Base-by-base conservation (phyloP, 2,888 invertebrate species). In the Xanthia togata region DNA sequence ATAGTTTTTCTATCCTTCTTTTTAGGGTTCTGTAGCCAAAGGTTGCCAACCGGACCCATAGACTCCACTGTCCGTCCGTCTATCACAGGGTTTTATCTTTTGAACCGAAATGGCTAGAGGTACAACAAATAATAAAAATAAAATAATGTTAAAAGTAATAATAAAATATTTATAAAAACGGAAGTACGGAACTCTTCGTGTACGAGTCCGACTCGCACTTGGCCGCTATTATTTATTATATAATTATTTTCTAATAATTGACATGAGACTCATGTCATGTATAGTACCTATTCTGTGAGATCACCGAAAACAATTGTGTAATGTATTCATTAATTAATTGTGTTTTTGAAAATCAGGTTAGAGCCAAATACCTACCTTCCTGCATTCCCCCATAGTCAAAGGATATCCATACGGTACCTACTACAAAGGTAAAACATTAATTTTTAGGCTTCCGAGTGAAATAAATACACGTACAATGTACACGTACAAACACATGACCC, bases 381-480 rank as follows among this genome's bases (percentile, higher is more conserved):
- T 41, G 55, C 12, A 35, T 71, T 47, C 17, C 11, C 2, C 23
- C 26, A 9, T 17, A 4, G 17, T 41, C n/a, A n/a, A n/a, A n/a
- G n/a, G n/a, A n/a, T 50, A n/a, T 55, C 20, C 8, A 55, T 14
- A 14, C 41, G 20, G 9, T 26, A 26, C n/a, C n/a, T 20, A 31
- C 17, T 23, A 31, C 12, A 63, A 23, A 50, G 5, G 50, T 2
- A 23, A 60, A 50, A 38, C 38, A 38, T 38, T 38, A 38, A 38
- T 38, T 9, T 38, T 38, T 38, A 38, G 38, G 38, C 38, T 38
- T 38, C 38, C 38, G 1, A 38, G 3, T 59, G 11, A 41, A 53
- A 63, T 67, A 79, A 81, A 68, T 55, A 68, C 62, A 79, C 8
- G 20, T 50, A 50, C 50, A 55, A 44, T 41, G 35, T n/a, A n/a